Evolutionary conservation across 1,140 invertebrate genomes (phyloP), one percentile per base, ranked within the genome.

Genomic region (Leptinotarsa undecemlineata): DNA sequence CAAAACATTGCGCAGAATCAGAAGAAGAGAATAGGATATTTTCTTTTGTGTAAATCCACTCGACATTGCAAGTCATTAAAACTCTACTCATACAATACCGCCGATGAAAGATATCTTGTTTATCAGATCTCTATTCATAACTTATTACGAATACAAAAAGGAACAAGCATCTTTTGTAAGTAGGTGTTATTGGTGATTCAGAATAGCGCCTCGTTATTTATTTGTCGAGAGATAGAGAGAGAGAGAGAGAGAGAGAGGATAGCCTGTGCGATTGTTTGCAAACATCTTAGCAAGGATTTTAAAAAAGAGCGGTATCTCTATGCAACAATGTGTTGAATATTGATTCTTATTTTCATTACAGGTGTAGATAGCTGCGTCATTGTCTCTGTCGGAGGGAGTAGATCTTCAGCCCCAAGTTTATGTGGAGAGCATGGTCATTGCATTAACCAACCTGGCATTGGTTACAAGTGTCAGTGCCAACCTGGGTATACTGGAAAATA

Each of bases 381-480:
- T 11, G 82, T 87, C 42, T 83, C 86, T 4, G 84, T 85, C 48
- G 87, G 86, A 63, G 79, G 80, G 42, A 84, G 80, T 48, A 77
- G 80, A 74, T 74, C 79, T 48, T 79, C 80, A 19, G 74, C 82
- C 63, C 79, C 87, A 74, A 87, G 87, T 26, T 85, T 86, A 80
- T 96, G 94, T 82, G 93, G 92, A 64, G 92, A 94, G 48, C 92
- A 95, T 83, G 93, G 94, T 57, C 91, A 91, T 80, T 96, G 94
- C 80, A 86, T 92, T 61, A 89, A 87, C 80, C 89, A 88, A 76
- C 86, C 88, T 51, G 88, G 88, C 60, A 90, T 87, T 81, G 89
- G 88, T 69, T 91, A 89, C 78, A 87, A 87, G 78, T 96, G 94
- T 85, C 88, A 90, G 69, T 96, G 94, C 82, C 88, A 92, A 76